Percentiles rank a stretch among this genome's conserved stretches.
phyloP scores from a whole-genome alignment of 2,113 vertebrate species.

The Spizaetus ornatus region DNA sequence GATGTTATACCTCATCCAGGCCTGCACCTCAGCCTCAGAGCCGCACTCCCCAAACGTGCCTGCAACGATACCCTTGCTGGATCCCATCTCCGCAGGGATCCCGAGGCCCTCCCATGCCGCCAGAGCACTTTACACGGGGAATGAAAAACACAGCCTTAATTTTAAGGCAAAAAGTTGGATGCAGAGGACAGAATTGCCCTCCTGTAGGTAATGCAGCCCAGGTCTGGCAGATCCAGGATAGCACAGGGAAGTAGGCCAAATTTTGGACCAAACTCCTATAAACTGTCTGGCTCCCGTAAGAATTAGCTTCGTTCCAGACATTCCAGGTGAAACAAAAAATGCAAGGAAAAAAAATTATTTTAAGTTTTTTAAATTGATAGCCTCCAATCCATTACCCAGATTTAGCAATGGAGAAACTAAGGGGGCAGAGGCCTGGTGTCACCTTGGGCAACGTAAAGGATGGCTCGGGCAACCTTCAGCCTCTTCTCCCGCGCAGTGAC shows the following conservation, averaged over 20 bases:
- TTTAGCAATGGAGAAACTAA: background rate
- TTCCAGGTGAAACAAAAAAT: background rate
- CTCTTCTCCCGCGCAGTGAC: conserved; percentile 88
- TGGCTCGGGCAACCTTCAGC: conserved; percentile 88
- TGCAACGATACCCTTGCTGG: conserved; percentile 22
- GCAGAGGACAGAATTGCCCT: background rate
- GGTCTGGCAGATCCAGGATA: background rate
- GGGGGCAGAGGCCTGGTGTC: background rate
- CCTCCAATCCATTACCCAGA: no score
- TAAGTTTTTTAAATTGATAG: background rate
- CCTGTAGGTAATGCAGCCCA: accelerated
- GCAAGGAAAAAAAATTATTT: background rate
- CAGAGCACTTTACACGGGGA: accelerated
- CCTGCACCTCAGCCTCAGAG: conserved; percentile 89
- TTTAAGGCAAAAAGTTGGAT: background rate
- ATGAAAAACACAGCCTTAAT: no score
- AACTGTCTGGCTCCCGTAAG: accelerated
- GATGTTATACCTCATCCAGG: conserved; percentile 95
- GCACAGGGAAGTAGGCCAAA: accelerated
- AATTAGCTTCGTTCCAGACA: accelerated
- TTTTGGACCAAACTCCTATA: background rate
- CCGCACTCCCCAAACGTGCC: conserved; percentile 94
- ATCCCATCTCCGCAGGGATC: background rate
- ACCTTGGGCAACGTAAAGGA: conserved; percentile 96
- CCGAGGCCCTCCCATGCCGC: accelerated